Evolutionary conservation across 1,140 invertebrate genomes (phyloP).

Genomic region (Hypsibius dujardini): DNA sequence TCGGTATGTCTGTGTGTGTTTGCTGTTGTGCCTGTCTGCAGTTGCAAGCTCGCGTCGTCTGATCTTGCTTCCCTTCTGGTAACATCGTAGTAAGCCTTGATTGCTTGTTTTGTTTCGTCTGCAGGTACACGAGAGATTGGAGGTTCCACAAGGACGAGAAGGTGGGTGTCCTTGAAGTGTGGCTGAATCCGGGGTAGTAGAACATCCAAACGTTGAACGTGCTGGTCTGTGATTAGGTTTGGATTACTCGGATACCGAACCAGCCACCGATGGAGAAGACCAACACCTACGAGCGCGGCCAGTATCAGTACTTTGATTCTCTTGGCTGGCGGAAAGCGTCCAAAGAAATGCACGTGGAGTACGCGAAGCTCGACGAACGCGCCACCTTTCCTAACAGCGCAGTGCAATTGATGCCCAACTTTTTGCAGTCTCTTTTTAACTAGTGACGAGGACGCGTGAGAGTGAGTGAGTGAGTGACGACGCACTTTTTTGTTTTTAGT

Average conservation of each 20-base stretch:
- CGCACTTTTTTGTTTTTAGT: neutral
- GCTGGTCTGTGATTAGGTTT: slow-evolving; percentile 40
- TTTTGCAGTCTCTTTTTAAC: slow-evolving; percentile 1
- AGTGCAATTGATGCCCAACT: slow-evolving; percentile 5
- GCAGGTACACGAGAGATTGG: slow-evolving; percentile 85
- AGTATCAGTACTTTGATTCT: slow-evolving; percentile 96
- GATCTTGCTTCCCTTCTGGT: too few species aligned
- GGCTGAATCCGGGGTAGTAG: too few species aligned
- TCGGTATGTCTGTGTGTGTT: too few species aligned
- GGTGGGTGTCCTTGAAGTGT: slow-evolving; percentile 18
- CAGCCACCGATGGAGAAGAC: slow-evolving; percentile 80
- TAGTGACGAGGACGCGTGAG: neutral
- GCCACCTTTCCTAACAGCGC: slow-evolving; percentile 34
- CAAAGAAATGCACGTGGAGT: slow-evolving; percentile 85
- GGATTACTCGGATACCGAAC: slow-evolving; percentile 91
- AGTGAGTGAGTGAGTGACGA: too few species aligned
- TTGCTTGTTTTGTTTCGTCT: slow-evolving; percentile 21
- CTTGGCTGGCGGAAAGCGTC: slow-evolving; percentile 38
- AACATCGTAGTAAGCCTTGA: neutral
- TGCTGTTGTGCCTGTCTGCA: too few species aligned
- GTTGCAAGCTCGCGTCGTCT: too few species aligned
- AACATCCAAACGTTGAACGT: too few species aligned
- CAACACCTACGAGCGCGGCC: slow-evolving; percentile 81
- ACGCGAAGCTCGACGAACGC: slow-evolving; percentile 83
- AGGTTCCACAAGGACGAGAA: slow-evolving; percentile 96